Conservation (phyloP, 2,113 vertebrate species). For the Eulemur rufifrons region DNA sequence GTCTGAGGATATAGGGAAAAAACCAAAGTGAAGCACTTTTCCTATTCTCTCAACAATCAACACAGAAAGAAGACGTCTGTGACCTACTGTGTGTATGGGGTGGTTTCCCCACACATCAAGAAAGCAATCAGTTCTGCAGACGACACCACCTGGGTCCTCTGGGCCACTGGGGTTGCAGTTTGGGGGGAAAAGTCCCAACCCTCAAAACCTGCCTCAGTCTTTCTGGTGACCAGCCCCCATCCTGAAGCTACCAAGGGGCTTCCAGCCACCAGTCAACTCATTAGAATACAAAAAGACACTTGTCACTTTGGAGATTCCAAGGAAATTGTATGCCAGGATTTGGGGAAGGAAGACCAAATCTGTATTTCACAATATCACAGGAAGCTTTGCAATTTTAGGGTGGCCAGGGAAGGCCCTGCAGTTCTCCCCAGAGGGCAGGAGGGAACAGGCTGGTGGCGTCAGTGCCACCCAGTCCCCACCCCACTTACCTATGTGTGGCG, state of each 20-base stretch:
- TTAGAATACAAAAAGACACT: neutral
- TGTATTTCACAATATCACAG: neutral
- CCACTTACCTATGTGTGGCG: conserved; percentile 91
- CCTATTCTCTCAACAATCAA: neutral
- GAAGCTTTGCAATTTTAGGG: neutral
- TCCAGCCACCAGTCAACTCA: neutral
- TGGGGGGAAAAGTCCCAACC: neutral
- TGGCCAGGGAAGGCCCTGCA: neutral
- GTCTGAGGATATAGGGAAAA: neutral
- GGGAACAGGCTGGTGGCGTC: neutral
- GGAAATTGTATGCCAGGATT: neutral
- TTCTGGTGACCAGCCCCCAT: neutral
- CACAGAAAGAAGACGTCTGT: too few species aligned
- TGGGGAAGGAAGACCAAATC: neutral
- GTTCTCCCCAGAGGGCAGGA: neutral
- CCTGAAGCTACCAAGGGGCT: neutral
- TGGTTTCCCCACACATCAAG: too few species aligned
- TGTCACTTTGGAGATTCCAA: neutral
- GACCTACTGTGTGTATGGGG: too few species aligned
- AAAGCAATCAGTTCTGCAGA: too few species aligned
- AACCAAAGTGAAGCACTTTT: neutral
- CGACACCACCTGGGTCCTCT: too few species aligned
- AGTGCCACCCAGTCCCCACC: neutral
- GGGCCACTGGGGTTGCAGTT: too few species aligned
- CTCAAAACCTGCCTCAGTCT: neutral